Percentiles rank a stretch among this genome's conserved stretches.
These are phyloP conservation scores for Rapana venosa DNA, from an alignment of 2,888 invertebrate species.

Conservation along the genomic window DNA sequence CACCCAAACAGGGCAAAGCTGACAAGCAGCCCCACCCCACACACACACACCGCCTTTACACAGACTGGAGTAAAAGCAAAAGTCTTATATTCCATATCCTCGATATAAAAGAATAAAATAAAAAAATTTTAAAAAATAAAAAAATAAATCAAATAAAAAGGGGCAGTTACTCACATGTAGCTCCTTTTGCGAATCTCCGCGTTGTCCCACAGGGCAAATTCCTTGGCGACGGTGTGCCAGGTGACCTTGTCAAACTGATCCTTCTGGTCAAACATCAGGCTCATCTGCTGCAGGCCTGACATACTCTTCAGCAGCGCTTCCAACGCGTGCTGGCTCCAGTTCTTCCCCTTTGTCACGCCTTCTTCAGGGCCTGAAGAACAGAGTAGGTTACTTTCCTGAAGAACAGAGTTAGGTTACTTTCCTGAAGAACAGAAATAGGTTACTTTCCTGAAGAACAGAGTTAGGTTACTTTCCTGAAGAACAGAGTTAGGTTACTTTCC, in stretches of 20 bases:
- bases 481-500: too few relatives aligned
- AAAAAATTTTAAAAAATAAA: background rate
- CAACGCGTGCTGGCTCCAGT: background rate
- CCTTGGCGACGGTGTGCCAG: background rate
- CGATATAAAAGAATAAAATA: background rate
- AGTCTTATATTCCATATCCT: too few relatives aligned
- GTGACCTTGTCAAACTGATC: background rate
- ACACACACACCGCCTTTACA: too few relatives aligned
- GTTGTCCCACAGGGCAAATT: background rate
- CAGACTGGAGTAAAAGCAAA: too few relatives aligned
- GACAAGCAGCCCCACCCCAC: too few relatives aligned
- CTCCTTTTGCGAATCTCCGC: background rate
- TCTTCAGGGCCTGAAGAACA: background rate
- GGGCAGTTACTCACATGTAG: background rate
- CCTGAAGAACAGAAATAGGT: too few relatives aligned
- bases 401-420: too few relatives aligned
- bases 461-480: too few relatives aligned
- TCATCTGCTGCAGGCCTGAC: background rate
- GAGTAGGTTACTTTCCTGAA: background rate
- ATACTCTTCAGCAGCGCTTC: background rate
- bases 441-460: too few relatives aligned
- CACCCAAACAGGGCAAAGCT: too few relatives aligned
- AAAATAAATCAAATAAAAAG: too few relatives aligned
- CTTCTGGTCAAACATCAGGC: background rate
- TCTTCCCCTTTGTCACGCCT: background rate